Base-by-base conservation (phyloP, 2,888 invertebrate species). In the Lacanobia wlatinum region DNA sequence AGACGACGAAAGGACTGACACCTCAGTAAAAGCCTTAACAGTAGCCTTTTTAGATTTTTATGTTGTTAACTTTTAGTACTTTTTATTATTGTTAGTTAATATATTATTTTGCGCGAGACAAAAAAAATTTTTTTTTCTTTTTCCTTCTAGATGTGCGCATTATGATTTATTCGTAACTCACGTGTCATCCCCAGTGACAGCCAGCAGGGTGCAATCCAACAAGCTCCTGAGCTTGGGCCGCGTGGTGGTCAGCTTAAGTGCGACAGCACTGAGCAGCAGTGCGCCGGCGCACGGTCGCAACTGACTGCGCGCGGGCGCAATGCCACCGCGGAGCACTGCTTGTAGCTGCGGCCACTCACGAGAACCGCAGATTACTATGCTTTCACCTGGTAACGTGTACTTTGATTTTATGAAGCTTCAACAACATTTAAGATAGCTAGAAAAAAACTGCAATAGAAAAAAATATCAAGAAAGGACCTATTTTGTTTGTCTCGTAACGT, bases 291-390 rank as follows among this genome's bases (percentile, higher is more conserved):
- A 0, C 0, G 50, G 0, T 0, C 94, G 91, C 88, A 97, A 96
- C 87, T 97, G 90, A 71, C 96, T 96, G 88, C 97, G 97, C 14
- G 96, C 90, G 0, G 89, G 78, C 7, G 82, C 66, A 18, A 95
- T 23, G 0, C 93, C 92, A 38, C 88, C 90, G 4, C 74, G 52
- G 9, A 93, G 84, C n/a, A 90, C 89, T 0, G 40, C 9, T 2
- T 89, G 90, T 0, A 95, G 83, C 0, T 77, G 78, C 0, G 87
- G 67, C 95, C 95, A 95, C n/a, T 93, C 92, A 16, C 88, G 84
- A 0, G 73, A 71, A 0, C 82, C 96, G 85, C 98, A 97, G 53
- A 99, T 97, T n/a, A 99, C 94, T 90, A 99, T 98, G 90, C 99
- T 99, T 90, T 99, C 99, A 53, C 98, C 96, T 95, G 75, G n/a